phyloP scores from a whole-genome alignment of 2,797 vertebrate species.

The Mionectes olivaceus region DNA sequence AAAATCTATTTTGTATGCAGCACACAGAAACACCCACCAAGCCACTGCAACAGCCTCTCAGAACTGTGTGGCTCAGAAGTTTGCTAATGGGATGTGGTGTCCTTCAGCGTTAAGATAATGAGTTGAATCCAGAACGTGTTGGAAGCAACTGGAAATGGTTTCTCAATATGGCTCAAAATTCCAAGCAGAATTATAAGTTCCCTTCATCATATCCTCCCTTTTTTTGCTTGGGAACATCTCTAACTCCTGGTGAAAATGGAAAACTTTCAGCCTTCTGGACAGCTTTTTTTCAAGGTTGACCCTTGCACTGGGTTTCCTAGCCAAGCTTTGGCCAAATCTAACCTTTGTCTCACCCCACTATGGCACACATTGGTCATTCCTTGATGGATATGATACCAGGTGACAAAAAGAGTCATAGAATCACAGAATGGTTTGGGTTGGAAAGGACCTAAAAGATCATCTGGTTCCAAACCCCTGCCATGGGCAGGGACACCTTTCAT shows the following conservation, averaged over 20 bases:
- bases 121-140: constrained; percentile 16
- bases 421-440: not conserved
- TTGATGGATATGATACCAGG: too few species aligned
- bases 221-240: not conserved
- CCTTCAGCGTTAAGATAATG: constrained; percentile 23
- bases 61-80: constrained; percentile 28
- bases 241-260: not conserved
- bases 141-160: not conserved
- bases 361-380: rapidly evolving
- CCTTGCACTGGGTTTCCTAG: not conserved
- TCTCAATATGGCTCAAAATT: not conserved
- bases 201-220: not conserved
- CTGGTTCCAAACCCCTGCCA: not conserved
- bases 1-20: constrained; percentile 48
- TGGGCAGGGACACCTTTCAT: not conserved
- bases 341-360: not conserved
- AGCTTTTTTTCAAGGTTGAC: not conserved
- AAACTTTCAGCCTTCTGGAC: not conserved
- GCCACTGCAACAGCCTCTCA: constrained; percentile 31
- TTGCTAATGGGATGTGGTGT: constrained; percentile 31
- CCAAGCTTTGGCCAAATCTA: not conserved
- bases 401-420: not conserved
- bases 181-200: not conserved
- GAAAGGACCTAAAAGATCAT: not conserved
- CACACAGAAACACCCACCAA: not conserved